Evolutionary conservation across 2,113 vertebrate genomes (phyloP).

Genomic region (Thamnophis sirtalis): DNA sequence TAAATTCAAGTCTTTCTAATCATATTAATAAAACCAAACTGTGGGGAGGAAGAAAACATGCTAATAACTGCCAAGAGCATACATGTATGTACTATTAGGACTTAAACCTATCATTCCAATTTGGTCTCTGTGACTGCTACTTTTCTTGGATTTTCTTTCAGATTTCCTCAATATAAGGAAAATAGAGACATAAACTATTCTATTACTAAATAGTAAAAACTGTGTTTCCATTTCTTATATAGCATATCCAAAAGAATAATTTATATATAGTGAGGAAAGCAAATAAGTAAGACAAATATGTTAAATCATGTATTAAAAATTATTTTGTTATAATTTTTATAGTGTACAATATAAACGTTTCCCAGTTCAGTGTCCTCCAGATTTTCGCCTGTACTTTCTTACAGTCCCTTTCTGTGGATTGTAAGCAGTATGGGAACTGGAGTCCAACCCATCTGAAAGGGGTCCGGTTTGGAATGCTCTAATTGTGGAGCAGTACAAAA

Average conservation of each 20-base stretch:
- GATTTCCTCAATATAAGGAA: conserved; percentile 19
- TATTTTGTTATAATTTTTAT: conserved; percentile 10
- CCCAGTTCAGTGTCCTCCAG: not conserved
- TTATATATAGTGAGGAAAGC: conserved; percentile 38
- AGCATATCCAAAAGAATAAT: conserved; percentile 39
- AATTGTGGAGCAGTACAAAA: not conserved
- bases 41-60: conserved; percentile 8
- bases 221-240: conserved; percentile 39
- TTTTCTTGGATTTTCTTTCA: conserved; percentile 5
- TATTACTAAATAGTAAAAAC: conserved; percentile 33
- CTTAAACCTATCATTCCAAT: not conserved
- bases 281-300: conserved; percentile 37
- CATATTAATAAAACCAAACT: conserved; percentile 13
- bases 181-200: conserved; percentile 34
- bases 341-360: not conserved
- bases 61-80: not conserved
- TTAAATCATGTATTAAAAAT: conserved; percentile 27
- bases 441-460: not conserved
- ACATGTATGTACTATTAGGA: conserved; percentile 18
- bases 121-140: not conserved
- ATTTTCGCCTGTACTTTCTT: not conserved
- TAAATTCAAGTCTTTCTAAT: conserved; percentile 23
- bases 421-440: not conserved
- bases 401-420: not conserved
- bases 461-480: not conserved